These are phyloP conservation scores for Gallinago undulata DNA, from an alignment of 2,113 vertebrate species.

Conservation along the genomic window DNA sequence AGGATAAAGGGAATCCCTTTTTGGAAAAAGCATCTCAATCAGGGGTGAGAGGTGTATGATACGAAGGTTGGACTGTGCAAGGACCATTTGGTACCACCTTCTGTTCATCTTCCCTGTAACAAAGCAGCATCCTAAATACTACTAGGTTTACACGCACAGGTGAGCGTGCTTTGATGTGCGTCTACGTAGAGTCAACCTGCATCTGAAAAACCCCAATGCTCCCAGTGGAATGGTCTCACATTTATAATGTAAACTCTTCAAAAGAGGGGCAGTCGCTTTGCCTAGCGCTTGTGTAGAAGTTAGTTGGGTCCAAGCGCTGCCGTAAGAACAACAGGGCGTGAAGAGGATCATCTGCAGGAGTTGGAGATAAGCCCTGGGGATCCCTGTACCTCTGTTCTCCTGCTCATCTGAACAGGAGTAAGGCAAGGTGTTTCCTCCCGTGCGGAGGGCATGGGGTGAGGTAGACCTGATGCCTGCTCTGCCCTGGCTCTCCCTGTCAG, in stretches of 20 bases:
- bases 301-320: background rate
- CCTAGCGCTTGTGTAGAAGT: accelerated
- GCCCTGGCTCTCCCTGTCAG: slow-evolving; percentile 30
- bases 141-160: background rate
- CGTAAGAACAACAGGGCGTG: no score
- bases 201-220: background rate
- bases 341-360: background rate
- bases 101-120: background rate
- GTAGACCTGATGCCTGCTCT: background rate
- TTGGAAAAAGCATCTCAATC: background rate
- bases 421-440: accelerated
- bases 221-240: accelerated
- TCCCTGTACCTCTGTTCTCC: background rate
- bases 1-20: background rate
- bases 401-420: background rate
- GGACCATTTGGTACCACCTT: background rate
- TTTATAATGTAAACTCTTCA: background rate
- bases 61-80: background rate
- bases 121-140: background rate
- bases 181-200: background rate
- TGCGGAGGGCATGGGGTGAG: background rate
- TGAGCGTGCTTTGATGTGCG: background rate
- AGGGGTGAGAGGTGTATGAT: background rate
- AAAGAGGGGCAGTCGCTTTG: background rate
- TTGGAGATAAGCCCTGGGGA: background rate